Conservation (phyloP, 2,797 vertebrate genomes). For the Mionectes olivaceus region DNA sequence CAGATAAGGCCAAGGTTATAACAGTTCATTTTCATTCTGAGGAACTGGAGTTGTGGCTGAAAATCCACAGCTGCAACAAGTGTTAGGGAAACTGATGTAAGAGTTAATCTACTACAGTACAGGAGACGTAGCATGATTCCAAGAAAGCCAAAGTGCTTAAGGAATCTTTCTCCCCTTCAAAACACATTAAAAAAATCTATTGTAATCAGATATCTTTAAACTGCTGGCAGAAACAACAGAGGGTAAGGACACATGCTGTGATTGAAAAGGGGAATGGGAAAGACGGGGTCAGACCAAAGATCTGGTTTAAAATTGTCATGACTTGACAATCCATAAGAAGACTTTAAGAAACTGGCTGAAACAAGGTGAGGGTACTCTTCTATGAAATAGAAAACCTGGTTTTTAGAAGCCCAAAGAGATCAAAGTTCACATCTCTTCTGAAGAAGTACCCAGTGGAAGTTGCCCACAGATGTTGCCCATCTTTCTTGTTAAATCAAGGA, state of each 20-base stretch:
- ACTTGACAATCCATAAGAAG: neutral
- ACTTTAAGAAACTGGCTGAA: neutral
- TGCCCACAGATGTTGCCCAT: constrained; percentile 36
- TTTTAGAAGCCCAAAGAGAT: neutral
- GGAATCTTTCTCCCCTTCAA: neutral
- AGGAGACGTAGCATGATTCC: neutral
- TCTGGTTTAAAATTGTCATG: neutral
- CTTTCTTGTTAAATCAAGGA: constrained; percentile 1
- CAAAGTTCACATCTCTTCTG: neutral
- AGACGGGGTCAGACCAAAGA: neutral
- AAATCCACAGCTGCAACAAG: neutral
- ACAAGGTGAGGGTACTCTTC: neutral
- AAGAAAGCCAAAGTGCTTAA: neutral
- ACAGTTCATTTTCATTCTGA: neutral
- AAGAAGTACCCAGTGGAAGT: neutral
- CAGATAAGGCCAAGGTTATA: neutral
- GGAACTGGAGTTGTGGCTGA: neutral
- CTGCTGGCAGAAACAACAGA: neutral
- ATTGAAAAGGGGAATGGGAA: neutral
- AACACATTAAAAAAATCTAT: neutral
- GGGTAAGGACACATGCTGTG: neutral
- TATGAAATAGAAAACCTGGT: neutral
- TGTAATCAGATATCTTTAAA: neutral
- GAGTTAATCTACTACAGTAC: neutral
- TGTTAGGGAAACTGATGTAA: neutral